phyloP scores from a whole-genome alignment of 2,888 invertebrate genomes.

The Drosophila birchii region DNA sequence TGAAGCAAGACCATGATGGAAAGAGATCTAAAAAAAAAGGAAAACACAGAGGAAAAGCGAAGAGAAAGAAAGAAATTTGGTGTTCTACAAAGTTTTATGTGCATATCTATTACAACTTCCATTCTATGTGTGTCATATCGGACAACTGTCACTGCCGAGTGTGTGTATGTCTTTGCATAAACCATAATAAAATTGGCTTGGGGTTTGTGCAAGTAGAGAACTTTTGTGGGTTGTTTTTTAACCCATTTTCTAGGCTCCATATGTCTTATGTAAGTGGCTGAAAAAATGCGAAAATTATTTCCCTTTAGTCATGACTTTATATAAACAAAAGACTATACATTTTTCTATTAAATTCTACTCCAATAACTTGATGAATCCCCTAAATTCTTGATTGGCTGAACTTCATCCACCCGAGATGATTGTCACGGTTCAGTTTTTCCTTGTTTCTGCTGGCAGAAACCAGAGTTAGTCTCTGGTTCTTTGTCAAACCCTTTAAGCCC shows the following conservation, averaged over 20 bases:
- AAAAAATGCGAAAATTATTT: constrained; percentile 4
- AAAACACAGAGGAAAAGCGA: not conserved
- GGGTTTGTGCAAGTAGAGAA: constrained; percentile 1
- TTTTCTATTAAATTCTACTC: not conserved
- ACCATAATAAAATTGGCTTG: constrained; percentile 25
- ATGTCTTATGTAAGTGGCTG: constrained; percentile 18
- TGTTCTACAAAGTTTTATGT: constrained; percentile 65
- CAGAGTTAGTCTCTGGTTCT: constrained; percentile 18
- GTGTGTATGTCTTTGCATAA: constrained; percentile 24
- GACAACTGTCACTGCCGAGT: constrained; percentile 25
- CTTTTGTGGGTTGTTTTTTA: constrained; percentile 10
- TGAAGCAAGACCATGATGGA: constrained; percentile 11
- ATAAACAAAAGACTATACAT: not conserved
- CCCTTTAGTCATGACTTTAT: not conserved
- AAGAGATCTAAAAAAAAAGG: constrained; percentile 4
- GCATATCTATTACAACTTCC: constrained; percentile 55
- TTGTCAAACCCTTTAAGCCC: constrained; percentile 32
- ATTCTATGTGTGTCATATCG: constrained; percentile 21
- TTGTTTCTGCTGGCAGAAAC: constrained; percentile 29
- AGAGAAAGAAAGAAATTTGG: constrained; percentile 16
- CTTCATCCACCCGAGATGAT: constrained; percentile 4
- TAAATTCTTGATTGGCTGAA: not conserved
- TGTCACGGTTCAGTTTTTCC: constrained; percentile 60
- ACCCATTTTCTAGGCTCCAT: not conserved
- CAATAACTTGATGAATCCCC: not conserved